Conservation (phyloP, 2,888 invertebrate species). For the Ernsta delagoae region DNA sequence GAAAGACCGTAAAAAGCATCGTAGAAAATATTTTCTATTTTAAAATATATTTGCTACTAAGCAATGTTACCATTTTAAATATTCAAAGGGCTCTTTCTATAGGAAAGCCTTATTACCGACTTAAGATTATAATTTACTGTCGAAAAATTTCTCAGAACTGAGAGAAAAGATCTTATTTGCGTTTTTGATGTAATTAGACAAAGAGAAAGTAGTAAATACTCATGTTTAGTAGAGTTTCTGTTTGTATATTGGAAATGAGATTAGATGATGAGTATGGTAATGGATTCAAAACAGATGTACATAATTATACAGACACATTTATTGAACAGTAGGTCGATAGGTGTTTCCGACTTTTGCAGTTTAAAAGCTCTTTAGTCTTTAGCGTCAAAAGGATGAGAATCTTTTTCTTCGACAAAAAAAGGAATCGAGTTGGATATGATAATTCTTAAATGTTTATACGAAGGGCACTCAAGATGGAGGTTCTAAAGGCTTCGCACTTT, state of each 20-base stretch:
- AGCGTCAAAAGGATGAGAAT: constrained; percentile 21
- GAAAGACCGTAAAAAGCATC: too few species aligned
- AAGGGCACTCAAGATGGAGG: constrained; percentile 10
- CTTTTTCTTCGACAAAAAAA: constrained; percentile 8
- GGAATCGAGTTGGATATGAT: neutral
- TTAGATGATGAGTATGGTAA: constrained; percentile 22
- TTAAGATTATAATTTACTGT: neutral
- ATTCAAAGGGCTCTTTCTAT: neutral
- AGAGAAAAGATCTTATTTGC: neutral
- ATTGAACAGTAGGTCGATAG: constrained; percentile 7
- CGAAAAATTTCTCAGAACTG: neutral
- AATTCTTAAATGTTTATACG: constrained; percentile 20
- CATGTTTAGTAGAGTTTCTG: neutral
- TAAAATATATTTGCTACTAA: too few species aligned
- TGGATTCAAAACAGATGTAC: constrained; percentile 12
- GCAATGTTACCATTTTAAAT: neutral
- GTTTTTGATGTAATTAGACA: constrained; percentile 8
- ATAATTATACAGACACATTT: too few species aligned
- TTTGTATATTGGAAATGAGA: constrained; percentile 15
- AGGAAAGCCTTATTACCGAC: neutral
- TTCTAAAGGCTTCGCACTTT: constrained; percentile 14
- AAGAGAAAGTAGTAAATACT: constrained; percentile 6
- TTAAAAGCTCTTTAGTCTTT: constrained; percentile 30
- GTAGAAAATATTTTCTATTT: too few species aligned
- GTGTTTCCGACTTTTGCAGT: constrained; percentile 15